Evolutionary conservation across 2,888 invertebrate genomes (phyloP), one percentile per base, ranked within the genome.

Genomic region (Lordiphosa andalusiaca): DNA sequence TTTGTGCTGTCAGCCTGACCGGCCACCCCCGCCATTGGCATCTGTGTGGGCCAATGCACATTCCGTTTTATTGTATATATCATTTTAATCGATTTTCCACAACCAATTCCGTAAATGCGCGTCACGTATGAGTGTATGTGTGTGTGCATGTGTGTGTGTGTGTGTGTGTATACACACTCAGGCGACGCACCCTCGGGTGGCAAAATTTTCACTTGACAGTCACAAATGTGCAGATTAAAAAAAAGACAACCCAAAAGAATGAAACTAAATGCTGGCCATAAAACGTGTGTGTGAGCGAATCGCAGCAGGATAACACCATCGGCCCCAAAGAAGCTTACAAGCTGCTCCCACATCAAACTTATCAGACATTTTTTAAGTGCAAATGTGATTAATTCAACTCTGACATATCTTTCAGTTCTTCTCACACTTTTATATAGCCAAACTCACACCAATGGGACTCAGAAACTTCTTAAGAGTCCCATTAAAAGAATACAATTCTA

Each of bases 71-170:
- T 68, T 63, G 60, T 69, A 58, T 55, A 71, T 76, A 75, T 68
- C 67, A 84, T 82, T 87, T 84, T 80, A 87, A 88, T 88, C 87
- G 88, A 88, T 88, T 88, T 88, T 88, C 84, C 86, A 80, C 84
- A 84, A 82, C 80, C 86, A 75, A 76, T 83, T 80, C 56, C 57
- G 53, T 64, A 80, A 65, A 69, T 69, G 58, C 68, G 71, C 67
- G 67, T 60, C n/a, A 62, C 21, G 40, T 48, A 53, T 39, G 51
- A 39, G 59, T 30, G 51, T 41, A 59, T 30, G 41, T 35, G 47
- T 58, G 38, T 39, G 36, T 16, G 19, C 19, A 4, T 13, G 36
- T 46, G 36, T 46, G 19, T 12, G 37, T 36, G 46, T 25, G 13
- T 33, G 47, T 47, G 47, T 33, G 50, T 59, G 48, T 49, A 35